A percentile compares a stretch with the other conserved stretches of the same genome.
Conservation (phyloP, 2,888 invertebrate species). For the Pandemis cinnamomeana region DNA sequence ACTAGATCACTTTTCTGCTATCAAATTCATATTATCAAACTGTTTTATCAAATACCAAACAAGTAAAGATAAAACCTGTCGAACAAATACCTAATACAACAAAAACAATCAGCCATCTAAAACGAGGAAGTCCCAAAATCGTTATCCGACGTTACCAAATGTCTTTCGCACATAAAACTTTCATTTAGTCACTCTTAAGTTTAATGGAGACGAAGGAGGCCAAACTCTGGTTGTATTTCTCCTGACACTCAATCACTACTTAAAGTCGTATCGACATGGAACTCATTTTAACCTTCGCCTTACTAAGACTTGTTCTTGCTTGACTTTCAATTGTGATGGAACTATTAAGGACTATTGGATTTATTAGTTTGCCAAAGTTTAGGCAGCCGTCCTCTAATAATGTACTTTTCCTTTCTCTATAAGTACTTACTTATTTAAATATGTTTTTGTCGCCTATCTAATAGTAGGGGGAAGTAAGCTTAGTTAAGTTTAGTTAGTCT, state of each 20-base stretch:
- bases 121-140: conserved; percentile 4
- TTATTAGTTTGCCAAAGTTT: conserved; percentile 14
- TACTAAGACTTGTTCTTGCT: conserved; percentile 10
- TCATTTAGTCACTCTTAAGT: conserved; percentile 44
- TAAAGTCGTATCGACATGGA: conserved; percentile 35
- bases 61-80: neutral
- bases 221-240: conserved; percentile 33
- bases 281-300: conserved; percentile 36
- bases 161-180: conserved; percentile 45
- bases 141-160: conserved; percentile 2
- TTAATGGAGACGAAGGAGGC: conserved; percentile 35
- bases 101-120: neutral
- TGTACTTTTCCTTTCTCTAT: neutral
- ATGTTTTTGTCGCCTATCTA: no score
- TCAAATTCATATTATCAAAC: no score
- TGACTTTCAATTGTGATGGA: conserved; percentile 29
- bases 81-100: neutral
- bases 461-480: no score
- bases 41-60: neutral
- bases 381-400: neutral
- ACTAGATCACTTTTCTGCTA: neutral
- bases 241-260: conserved; percentile 36
- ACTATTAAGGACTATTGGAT: conserved; percentile 21
- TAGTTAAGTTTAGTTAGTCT: no score
- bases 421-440: no score